A percentile compares a stretch with the other conserved stretches of the same genome.
Conservation (phyloP, 2,888 invertebrate genomes). For the Vandiemenella viatica region DNA sequence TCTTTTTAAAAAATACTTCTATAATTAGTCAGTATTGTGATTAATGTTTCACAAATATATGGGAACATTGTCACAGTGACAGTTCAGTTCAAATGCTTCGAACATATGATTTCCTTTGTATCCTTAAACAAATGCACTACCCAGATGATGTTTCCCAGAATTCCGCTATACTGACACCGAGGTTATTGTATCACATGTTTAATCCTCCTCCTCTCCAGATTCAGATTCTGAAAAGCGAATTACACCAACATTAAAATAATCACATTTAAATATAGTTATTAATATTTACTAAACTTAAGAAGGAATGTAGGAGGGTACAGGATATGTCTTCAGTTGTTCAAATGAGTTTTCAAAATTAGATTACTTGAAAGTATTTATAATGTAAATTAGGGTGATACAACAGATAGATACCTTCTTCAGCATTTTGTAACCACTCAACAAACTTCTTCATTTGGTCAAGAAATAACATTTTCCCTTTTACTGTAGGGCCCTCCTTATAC, state of each 20-base stretch:
- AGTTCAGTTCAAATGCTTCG: background rate
- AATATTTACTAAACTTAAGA: too few species aligned
- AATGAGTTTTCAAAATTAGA: too few species aligned
- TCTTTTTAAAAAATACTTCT: constrained; percentile 5
- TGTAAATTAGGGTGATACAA: background rate
- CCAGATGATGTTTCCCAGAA: background rate
- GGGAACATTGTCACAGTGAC: too few species aligned
- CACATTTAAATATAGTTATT: too few species aligned
- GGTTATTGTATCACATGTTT: too few species aligned
- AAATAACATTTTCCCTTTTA: constrained; percentile 94
- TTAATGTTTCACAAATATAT: background rate
- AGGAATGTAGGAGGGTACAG: too few species aligned
- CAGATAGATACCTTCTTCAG: constrained; percentile 55
- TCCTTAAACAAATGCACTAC: constrained; percentile 9
- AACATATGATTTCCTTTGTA: too few species aligned
- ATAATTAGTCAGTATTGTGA: background rate
- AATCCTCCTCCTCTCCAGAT: constrained; percentile 24
- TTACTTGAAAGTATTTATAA: too few species aligned
- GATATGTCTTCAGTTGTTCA: too few species aligned
- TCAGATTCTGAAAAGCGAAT: constrained; percentile 22
- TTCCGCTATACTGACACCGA: too few species aligned
- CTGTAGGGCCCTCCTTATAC: constrained; percentile 86
- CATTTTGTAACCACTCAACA: constrained; percentile 92
- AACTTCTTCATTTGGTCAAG: constrained; percentile 97
- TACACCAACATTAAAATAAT: too few species aligned